Percentiles rank a stretch among this genome's conserved stretches.
Evolutionary conservation across 1,140 invertebrate genomes (phyloP).

Genomic region (Dendrolimus kikuchii): DNA sequence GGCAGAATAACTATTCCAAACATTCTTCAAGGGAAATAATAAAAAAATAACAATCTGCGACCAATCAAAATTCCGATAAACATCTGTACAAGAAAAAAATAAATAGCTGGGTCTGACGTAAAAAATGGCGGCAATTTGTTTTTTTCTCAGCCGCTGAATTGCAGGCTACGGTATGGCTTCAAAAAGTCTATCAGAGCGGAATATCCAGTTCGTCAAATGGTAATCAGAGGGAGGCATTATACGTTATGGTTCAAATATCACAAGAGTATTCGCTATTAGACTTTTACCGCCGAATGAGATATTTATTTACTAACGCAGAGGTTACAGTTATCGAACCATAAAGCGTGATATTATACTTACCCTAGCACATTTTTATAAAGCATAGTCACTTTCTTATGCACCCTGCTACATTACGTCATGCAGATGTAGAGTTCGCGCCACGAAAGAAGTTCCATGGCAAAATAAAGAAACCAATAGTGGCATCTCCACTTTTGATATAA

Average conservation of each 20-base stretch:
- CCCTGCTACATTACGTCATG: no score
- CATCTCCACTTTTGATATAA: no score
- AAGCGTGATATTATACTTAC: no score
- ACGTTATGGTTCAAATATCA: constrained; percentile 65
- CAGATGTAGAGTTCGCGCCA: no score
- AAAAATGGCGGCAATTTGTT: constrained; percentile 40
- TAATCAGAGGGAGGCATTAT: constrained; percentile 60
- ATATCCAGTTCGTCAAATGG: constrained; percentile 62
- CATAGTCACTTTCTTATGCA: no score
- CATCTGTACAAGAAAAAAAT: constrained; percentile 15
- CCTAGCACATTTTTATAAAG: no score
- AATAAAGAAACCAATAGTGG: no score
- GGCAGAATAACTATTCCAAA: no score
- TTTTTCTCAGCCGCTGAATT: constrained; percentile 29
- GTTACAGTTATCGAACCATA: no score
- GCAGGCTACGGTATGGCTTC: constrained; percentile 33
- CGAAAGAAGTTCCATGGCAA: no score
- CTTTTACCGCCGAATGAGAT: no score
- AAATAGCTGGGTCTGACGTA: constrained; percentile 26
- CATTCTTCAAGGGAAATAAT: neutral
- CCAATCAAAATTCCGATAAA: constrained; percentile 19
- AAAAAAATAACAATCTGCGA: constrained; percentile 6
- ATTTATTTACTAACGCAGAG: no score
- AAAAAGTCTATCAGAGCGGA: constrained; percentile 56
- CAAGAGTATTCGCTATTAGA: constrained; percentile 17